phyloP scores from a whole-genome alignment of 2,888 invertebrate genomes.

The Lasioglossum calceatum region DNA sequence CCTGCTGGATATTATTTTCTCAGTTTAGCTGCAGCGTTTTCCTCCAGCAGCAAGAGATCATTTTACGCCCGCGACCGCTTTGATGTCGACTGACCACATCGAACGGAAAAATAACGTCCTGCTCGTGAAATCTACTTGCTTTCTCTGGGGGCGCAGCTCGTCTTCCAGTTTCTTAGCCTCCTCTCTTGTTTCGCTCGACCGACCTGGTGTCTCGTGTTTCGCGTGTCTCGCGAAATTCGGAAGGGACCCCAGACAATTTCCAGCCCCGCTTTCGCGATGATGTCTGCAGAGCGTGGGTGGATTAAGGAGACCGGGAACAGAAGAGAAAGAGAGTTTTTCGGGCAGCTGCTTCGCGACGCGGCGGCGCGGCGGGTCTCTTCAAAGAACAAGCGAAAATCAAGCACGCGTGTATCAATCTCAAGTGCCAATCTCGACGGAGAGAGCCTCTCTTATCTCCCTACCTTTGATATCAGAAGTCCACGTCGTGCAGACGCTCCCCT shows the following conservation, averaged over 20 bases:
- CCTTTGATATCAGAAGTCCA: slow-evolving; percentile 66
- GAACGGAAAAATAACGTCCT: neutral
- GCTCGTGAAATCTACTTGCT: neutral
- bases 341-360: slow-evolving; percentile 18
- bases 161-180: neutral
- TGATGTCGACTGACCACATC: neutral
- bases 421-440: slow-evolving; percentile 67
- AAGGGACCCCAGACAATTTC: slow-evolving; percentile 50
- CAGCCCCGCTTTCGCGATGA: slow-evolving; percentile 40
- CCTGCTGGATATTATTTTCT: neutral
- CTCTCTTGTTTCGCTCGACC: neutral
- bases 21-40: neutral
- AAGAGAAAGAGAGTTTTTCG: neutral
- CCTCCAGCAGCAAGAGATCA: neutral
- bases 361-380: slow-evolving; percentile 48
- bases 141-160: neutral
- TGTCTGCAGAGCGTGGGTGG: slow-evolving; percentile 16
- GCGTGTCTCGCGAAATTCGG: slow-evolving; percentile 43
- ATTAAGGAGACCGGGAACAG: neutral
- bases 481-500: slow-evolving; percentile 40
- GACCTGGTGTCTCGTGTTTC: slow-evolving; percentile 35
- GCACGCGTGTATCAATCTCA: slow-evolving; percentile 71
- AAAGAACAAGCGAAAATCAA: slow-evolving; percentile 71
- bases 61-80: neutral
- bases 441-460: slow-evolving; percentile 62